Percentiles rank a stretch among this genome's conserved stretches.
Evolutionary conservation across 30 jellyfish, hydroid and myxozoan species (phyloP).

Genomic region (Aurelia aurita complex sp. Pacific): DNA sequence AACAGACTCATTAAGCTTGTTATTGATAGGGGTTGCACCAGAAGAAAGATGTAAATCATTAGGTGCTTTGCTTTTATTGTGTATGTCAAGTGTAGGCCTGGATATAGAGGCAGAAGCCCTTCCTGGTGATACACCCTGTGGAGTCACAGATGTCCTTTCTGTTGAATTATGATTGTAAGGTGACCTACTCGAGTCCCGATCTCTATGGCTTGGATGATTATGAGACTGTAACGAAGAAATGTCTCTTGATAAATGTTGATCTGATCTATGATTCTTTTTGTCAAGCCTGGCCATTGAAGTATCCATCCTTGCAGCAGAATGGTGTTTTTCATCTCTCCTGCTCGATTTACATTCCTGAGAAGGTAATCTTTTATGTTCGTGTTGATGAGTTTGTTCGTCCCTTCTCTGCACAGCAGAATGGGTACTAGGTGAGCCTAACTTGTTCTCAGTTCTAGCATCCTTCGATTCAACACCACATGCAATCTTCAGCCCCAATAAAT

Average conservation of each 20-base stretch:
- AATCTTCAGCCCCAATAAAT: constrained; percentile 35
- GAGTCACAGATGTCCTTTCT: neutral
- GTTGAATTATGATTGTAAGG: neutral
- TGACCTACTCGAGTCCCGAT: neutral
- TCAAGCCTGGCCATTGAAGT: neutral
- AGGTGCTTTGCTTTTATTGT: neutral
- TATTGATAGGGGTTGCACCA: neutral
- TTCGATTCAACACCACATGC: constrained; percentile 38
- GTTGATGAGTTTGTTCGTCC: neutral
- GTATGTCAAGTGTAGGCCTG: neutral
- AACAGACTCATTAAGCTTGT: constrained; percentile 33
- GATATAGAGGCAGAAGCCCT: neutral
- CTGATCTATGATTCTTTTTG: neutral
- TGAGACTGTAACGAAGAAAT: neutral
- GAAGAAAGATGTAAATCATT: neutral
- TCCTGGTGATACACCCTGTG: neutral
- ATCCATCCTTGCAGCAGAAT: neutral
- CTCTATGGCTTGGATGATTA: neutral
- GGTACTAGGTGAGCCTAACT: neutral
- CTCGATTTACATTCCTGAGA: neutral
- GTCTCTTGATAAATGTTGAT: neutral
- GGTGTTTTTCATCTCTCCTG: constrained; percentile 1
- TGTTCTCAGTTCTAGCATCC: neutral
- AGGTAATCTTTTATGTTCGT: neutral
- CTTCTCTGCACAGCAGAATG: neutral